Evolutionary conservation across 2,888 invertebrate genomes (phyloP).

Genomic region (Limenitis camilla): DNA sequence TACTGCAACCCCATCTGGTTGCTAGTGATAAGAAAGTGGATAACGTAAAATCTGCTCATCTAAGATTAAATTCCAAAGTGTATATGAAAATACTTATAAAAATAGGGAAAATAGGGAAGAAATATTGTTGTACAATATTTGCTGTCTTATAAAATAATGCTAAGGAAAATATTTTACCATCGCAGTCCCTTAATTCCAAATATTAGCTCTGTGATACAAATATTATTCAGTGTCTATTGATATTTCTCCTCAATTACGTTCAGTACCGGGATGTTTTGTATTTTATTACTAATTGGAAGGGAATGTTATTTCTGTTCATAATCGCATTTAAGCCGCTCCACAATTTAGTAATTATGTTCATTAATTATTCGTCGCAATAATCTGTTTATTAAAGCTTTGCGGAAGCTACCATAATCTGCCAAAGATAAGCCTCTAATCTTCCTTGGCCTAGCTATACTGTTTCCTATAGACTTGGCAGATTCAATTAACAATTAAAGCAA

Average conservation of each 20-base stretch:
- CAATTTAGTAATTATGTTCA: conserved; percentile 24
- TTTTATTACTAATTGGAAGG: conserved; percentile 9
- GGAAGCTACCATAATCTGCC: conserved; percentile 13
- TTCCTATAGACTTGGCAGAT: background rate
- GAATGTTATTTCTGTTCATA: conserved; percentile 9
- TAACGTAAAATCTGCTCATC: no score
- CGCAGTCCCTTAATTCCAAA: background rate
- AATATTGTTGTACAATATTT: no score
- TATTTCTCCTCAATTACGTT: background rate
- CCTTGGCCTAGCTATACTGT: conserved; percentile 2
- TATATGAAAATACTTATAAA: no score
- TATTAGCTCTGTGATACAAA: background rate
- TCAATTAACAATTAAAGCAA: background rate
- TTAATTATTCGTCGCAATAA: conserved; percentile 27
- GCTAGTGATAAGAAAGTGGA: no score
- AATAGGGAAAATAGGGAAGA: no score
- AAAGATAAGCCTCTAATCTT: conserved; percentile 12
- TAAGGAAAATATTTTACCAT: no score
- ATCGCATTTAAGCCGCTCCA: conserved; percentile 16
- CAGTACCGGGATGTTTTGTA: background rate
- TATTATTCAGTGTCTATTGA: background rate
- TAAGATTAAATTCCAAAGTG: no score
- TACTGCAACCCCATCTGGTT: no score
- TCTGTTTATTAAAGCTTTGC: conserved; percentile 28
- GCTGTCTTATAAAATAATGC: no score